phyloP scores from a whole-genome alignment of 1,140 invertebrate species.

The Ceratina calcarata region DNA sequence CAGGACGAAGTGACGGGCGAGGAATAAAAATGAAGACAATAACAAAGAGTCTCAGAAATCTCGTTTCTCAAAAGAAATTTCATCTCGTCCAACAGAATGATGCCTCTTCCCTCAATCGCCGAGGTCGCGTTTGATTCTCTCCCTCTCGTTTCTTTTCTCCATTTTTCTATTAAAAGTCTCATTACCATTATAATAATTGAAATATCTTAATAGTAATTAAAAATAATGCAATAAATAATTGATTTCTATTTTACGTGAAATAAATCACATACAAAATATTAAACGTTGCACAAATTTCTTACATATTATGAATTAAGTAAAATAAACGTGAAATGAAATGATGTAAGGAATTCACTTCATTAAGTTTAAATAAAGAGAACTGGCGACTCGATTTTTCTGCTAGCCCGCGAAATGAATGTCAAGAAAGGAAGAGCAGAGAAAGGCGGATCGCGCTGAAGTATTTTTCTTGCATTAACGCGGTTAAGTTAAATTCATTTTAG shows the following conservation, averaged over 20 bases:
- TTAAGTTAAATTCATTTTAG: constrained; percentile 2
- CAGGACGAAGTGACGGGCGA: not conserved
- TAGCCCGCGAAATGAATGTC: too few relatives aligned
- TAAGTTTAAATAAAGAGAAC: not conserved
- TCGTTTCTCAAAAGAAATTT: constrained; percentile 30
- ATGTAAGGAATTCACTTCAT: too few relatives aligned
- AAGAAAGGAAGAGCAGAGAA: not conserved
- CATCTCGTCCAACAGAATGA: not conserved
- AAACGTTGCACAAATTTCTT: too few relatives aligned
- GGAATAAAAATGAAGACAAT: constrained; percentile 39
- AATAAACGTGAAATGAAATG: too few relatives aligned
- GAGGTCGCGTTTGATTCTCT: not conserved
- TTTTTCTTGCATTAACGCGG: constrained; percentile 21
- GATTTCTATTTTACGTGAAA: too few relatives aligned
- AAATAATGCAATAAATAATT: too few relatives aligned
- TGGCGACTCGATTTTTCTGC: not conserved
- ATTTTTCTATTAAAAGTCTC: not conserved
- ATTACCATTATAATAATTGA: too few relatives aligned
- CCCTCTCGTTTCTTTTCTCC: not conserved
- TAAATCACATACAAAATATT: too few relatives aligned
- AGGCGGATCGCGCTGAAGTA: not conserved
- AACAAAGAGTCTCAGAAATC: constrained; percentile 28
- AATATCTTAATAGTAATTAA: too few relatives aligned
- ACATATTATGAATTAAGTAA: too few relatives aligned
- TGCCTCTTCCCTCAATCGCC: not conserved